Conservation (phyloP, 2,888 invertebrate genomes). For the Nezara viridula region DNA sequence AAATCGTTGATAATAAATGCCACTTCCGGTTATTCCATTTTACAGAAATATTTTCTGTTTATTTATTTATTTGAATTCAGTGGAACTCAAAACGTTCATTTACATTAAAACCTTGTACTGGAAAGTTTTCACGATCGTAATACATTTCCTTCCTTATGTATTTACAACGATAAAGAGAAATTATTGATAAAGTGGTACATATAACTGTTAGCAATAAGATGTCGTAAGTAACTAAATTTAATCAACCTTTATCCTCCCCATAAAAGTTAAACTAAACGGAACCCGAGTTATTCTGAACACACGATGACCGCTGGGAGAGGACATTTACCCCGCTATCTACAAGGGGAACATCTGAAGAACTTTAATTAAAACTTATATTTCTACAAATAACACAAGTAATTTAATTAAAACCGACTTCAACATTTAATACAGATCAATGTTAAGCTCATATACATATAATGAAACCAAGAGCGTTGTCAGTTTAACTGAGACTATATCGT, state of each 20-base stretch:
- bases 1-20: too few relatives aligned
- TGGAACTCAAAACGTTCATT: too few relatives aligned
- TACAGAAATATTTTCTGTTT: too few relatives aligned
- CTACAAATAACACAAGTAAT: not conserved
- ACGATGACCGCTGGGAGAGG: not conserved
- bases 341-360: not conserved
- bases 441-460: not conserved
- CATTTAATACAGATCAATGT: not conserved
- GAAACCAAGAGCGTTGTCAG: too few relatives aligned
- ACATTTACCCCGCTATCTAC: not conserved
- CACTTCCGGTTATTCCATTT: too few relatives aligned
- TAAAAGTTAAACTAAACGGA: not conserved
- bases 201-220: not conserved
- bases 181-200: too few relatives aligned
- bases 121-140: too few relatives aligned
- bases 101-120: too few relatives aligned
- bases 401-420: not conserved
- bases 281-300: not conserved
- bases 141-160: too few relatives aligned
- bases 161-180: too few relatives aligned
- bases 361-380: conserved; percentile 2
- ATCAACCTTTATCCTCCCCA: not conserved
- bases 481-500: not conserved
- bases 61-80: too few relatives aligned
- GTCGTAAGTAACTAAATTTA: not conserved